phyloP scores from a whole-genome alignment of 2,888 invertebrate species.

The Drosophila birchii region DNA sequence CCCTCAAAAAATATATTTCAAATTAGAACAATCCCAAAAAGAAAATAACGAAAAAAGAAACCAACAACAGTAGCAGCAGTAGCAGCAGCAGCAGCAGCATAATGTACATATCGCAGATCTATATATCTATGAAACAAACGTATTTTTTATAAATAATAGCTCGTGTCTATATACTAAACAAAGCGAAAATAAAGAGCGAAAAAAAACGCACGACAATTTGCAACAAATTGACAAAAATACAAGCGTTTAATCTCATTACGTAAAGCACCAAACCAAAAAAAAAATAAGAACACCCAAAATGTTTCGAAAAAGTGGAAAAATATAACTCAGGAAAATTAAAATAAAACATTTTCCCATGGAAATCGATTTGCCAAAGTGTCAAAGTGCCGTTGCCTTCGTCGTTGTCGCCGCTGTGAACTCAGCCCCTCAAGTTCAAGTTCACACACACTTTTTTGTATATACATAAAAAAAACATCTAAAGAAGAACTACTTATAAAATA shows the following conservation, averaged over 20 bases:
- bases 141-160: slow-evolving; percentile 68
- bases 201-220: slow-evolving; percentile 65
- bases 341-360: slow-evolving; percentile 27
- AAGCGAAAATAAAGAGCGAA: slow-evolving; percentile 9
- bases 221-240: slow-evolving; percentile 75
- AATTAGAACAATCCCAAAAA: slow-evolving; percentile 28
- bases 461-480: slow-evolving; percentile 22
- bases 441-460: slow-evolving; percentile 21
- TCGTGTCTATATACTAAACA: slow-evolving; percentile 58
- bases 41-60: slow-evolving; percentile 26
- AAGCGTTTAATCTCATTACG: slow-evolving; percentile 74
- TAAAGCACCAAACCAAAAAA: slow-evolving; percentile 57
- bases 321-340: slow-evolving; percentile 6
- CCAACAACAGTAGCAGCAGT: slow-evolving; percentile 19
- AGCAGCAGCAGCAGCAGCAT: slow-evolving; percentile 43
- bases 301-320: slow-evolving; percentile 35
- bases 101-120: slow-evolving; percentile 58
- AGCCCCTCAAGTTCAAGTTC: slow-evolving; percentile 70
- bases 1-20: slow-evolving; percentile 31
- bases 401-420: slow-evolving; percentile 49
- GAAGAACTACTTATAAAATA: slow-evolving; percentile 32
- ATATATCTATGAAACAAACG: slow-evolving; percentile 47
- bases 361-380: slow-evolving; percentile 66
- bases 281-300: slow-evolving; percentile 8
- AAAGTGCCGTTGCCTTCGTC: slow-evolving; percentile 47